Conservation (phyloP, 2,888 invertebrate species). For the Uropetala carovei region DNA sequence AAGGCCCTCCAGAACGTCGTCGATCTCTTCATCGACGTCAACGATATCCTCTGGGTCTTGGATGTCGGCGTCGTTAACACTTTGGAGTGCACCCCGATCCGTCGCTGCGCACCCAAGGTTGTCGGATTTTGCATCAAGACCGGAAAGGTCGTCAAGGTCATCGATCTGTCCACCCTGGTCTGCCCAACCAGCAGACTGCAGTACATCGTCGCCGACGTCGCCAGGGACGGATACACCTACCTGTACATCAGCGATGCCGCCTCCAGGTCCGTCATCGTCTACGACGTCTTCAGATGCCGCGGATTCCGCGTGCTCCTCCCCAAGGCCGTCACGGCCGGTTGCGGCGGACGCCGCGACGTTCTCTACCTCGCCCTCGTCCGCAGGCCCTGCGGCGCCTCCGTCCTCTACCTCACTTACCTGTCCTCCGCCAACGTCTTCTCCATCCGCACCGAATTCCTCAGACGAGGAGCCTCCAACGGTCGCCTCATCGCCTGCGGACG, state of each 20-base stretch:
- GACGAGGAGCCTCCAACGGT: conserved; percentile 22
- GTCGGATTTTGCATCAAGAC: conserved; percentile 80
- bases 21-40: conserved; percentile 79
- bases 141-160: conserved; percentile 79
- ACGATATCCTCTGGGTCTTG: conserved; percentile 80
- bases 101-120: conserved; percentile 74
- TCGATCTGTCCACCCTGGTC: conserved; percentile 77
- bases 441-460: conserved; percentile 56
- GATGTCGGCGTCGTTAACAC: conserved; percentile 85
- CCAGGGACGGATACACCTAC: conserved; percentile 65
- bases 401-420: conserved; percentile 62
- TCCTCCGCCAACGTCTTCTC: conserved; percentile 54
- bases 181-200: conserved; percentile 80
- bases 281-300: conserved; percentile 2
- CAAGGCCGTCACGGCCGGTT: conserved; percentile 33
- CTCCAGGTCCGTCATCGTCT: conserved; percentile 77
- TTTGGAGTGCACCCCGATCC: conserved; percentile 79
- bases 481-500: conserved; percentile 45
- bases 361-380: conserved; percentile 63
- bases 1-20: conserved; percentile 83
- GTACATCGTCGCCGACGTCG: conserved; percentile 83
- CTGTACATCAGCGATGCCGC: conserved; percentile 83
- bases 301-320: conserved; percentile 51
- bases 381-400: neutral
- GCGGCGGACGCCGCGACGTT: conserved; percentile 74